phyloP scores from a whole-genome alignment of 2,113 vertebrate species.

The Odontophorus gujanensis region DNA sequence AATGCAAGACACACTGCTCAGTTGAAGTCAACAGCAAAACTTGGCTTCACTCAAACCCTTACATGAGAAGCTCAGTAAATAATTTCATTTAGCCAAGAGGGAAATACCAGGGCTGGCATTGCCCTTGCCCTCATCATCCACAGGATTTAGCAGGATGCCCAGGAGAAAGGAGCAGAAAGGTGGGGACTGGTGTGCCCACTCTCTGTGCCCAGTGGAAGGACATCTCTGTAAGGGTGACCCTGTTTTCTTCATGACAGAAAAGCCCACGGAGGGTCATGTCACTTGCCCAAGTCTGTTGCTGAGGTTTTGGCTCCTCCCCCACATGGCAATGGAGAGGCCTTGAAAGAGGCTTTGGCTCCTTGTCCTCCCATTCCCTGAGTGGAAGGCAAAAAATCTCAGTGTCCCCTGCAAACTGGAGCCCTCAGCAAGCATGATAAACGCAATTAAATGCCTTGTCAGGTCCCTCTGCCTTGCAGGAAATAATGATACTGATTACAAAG shows the following conservation, averaged over 20 bases:
- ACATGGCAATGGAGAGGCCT: fast-evolving
- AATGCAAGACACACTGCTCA: neutral
- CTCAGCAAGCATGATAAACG: conserved; percentile 43
- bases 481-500: conserved; percentile 68
- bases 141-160: neutral
- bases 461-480: conserved; percentile 61
- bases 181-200: fast-evolving
- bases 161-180: neutral
- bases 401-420: neutral
- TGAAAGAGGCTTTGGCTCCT: neutral
- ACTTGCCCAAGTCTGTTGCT: neutral
- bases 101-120: fast-evolving
- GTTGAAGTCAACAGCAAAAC: neutral
- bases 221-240: neutral
- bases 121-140: fast-evolving
- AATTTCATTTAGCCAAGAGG: neutral
- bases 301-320: neutral
- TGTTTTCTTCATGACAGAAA: fast-evolving
- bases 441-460: conserved; percentile 76
- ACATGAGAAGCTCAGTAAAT: neutral
- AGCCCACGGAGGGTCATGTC: fast-evolving
- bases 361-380: fast-evolving
- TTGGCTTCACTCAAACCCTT: neutral
- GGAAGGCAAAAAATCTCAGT: neutral
- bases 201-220: fast-evolving